phyloP scores from a whole-genome alignment of 1,140 invertebrate genomes.

The Thaumetopoea pityocampa region DNA sequence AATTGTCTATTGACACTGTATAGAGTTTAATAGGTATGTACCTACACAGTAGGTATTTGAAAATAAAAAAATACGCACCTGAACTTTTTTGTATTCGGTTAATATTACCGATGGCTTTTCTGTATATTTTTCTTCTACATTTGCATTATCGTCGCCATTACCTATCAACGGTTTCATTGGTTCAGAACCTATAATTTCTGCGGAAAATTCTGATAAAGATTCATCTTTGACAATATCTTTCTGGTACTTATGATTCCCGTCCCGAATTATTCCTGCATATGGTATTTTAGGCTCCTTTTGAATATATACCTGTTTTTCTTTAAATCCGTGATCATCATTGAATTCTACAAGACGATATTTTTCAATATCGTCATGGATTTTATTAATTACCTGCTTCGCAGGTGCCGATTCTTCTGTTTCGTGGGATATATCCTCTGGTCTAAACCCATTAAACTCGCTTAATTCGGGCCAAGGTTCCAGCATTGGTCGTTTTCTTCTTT shows the following conservation, averaged over 20 bases:
- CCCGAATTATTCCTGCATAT: background rate
- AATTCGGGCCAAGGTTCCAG: conserved; percentile 31
- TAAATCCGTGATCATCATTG: background rate
- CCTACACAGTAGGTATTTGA: too few species aligned
- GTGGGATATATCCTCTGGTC: conserved; percentile 11
- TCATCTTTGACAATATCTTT: conserved; percentile 24
- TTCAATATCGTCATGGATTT: conserved; percentile 6
- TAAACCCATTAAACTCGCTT: conserved; percentile 36
- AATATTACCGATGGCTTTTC: conserved; percentile 19
- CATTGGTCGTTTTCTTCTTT: conserved; percentile 54
- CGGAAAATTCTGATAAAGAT: conserved; percentile 49
- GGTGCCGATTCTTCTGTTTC: conserved; percentile 3
- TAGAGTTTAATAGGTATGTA: too few species aligned
- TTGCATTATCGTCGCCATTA: conserved; percentile 1
- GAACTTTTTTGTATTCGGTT: conserved; percentile 1
- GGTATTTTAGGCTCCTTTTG: background rate
- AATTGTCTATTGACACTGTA: too few species aligned
- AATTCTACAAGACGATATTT: conserved; percentile 1
- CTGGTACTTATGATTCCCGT: background rate
- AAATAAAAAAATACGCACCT: conserved; percentile 6
- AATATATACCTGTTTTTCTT: background rate
- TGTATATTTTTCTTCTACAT: conserved; percentile 11
- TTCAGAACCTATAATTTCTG: conserved; percentile 25
- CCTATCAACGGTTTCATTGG: background rate
- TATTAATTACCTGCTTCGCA: background rate